These are phyloP conservation scores for Cossypha polioptera DNA, from an alignment of 2,797 vertebrate genomes.

Conservation along the genomic window DNA sequence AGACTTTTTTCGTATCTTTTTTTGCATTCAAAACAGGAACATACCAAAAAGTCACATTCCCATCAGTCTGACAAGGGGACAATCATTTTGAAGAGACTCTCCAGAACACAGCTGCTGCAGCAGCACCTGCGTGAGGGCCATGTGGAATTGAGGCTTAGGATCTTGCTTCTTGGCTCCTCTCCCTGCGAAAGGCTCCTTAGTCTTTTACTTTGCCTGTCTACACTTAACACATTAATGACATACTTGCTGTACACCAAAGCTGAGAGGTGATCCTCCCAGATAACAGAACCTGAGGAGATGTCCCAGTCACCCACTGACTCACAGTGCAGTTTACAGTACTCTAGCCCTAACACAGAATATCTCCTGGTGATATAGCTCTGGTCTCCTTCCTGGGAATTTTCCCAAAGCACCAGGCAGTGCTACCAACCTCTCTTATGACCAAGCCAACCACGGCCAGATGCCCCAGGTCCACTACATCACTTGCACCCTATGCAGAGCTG, in stretches of 20 bases:
- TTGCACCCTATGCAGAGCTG: not conserved
- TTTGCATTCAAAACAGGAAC: slow-evolving; percentile 25
- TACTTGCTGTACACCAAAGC: not conserved
- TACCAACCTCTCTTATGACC: not conserved
- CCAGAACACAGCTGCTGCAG: slow-evolving; percentile 27
- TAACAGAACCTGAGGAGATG: not conserved
- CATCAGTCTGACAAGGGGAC: slow-evolving; percentile 41
- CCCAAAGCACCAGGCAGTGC: not conserved
- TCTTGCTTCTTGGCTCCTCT: slow-evolving; percentile 28
- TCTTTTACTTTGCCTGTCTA: not conserved
- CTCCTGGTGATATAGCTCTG: not conserved
- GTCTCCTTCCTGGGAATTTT: not conserved
- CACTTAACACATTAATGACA: not conserved
- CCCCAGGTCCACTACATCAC: not conserved
- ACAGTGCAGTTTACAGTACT: not conserved
- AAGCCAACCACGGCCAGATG: not conserved
- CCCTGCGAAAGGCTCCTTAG: not conserved
- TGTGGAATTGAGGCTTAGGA: not conserved
- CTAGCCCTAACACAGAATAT: not conserved
- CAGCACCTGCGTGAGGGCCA: slow-evolving; percentile 9
- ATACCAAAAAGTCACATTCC: slow-evolving; percentile 30
- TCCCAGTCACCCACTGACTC: not conserved
- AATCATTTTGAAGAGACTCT: slow-evolving; percentile 59
- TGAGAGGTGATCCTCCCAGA: not conserved
- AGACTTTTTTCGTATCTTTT: not conserved